Base-by-base conservation (phyloP, 2,113 vertebrate genomes). In the Hypomesus transpacificus region DNA sequence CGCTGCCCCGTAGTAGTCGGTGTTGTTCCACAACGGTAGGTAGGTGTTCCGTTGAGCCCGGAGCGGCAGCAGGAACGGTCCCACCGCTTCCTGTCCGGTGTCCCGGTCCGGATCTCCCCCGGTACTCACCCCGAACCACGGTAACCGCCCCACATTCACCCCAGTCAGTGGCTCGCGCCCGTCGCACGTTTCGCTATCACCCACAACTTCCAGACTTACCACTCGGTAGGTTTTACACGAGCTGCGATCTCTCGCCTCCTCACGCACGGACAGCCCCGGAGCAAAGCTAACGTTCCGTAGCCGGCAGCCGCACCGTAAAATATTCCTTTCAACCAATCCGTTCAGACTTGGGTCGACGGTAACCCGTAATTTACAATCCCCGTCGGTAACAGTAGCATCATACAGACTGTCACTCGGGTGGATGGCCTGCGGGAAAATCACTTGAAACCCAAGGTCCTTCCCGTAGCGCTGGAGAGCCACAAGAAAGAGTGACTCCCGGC, bases 21-120 rank as follows among this genome's bases (percentile, higher is more conserved):
- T 76, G 11, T 83, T 89, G 71, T 92, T 92, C 92, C 92, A 93
- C 66, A 91, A 80, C 0, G 91, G 89, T 0, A 93, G 87, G 8
- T 91, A 93, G 3, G 85, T 68, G 5, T 59, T 85, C 50, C 91
- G 76, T 34, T 69, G 85, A 68, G 92, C 90, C 73, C 87, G 78
- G 22, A 93, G 85, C 1, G 92, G 90, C 16, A 80, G 70, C 56
- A 77, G 11, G 18, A 68, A 82, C 6, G 21, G 11, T 9, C 0
- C 26, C 7, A 54, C 68, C 17, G 24, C 52, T 21, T 16, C 58
- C 8, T 28, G 16, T 86, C 85, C 82, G 84, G 78, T 71, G 59
- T 34, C 28, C n/a, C 2, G 50, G 18, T 20, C 20, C 65, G 6
- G 17, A 3, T 8, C 46, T 9, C 0, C 73, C 0, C 51, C 54